A percentile compares a stretch with the other conserved stretches of the same genome.
phyloP scores from a whole-genome alignment of 2,888 invertebrate genomes.

The Didymodactylos carnosus region DNA sequence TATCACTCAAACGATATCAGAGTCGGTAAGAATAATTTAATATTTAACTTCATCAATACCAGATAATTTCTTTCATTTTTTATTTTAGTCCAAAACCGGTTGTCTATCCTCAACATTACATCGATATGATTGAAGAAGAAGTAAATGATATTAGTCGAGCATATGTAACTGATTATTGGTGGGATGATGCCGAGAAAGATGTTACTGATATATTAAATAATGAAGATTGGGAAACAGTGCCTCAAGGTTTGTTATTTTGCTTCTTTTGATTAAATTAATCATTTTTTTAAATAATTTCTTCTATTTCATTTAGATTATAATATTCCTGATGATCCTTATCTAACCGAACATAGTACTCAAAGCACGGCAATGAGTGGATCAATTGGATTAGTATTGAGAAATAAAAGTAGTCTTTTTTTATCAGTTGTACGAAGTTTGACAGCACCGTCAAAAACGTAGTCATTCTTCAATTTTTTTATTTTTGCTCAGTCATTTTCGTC shows the following conservation, averaged over 20 bases:
- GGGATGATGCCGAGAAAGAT: not conserved
- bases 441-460: not conserved
- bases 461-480: not conserved
- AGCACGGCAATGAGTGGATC: not conserved
- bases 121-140: not conserved
- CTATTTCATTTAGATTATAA: not conserved
- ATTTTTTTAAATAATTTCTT: not conserved
- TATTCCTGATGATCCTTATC: not conserved
- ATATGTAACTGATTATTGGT: not conserved
- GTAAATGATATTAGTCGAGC: not conserved
- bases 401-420: not conserved
- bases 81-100: not conserved
- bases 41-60: not conserved
- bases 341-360: not conserved
- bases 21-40: not conserved
- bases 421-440: not conserved
- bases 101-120: not conserved
- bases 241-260: not conserved
- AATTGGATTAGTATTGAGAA: not conserved
- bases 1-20: not conserved
- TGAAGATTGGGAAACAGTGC: not conserved
- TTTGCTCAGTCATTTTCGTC: not conserved
- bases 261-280: not conserved
- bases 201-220: not conserved
- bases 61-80: too few species aligned